Conservation (phyloP, 2,113 vertebrate species). For the Ursus arctos region DNA sequence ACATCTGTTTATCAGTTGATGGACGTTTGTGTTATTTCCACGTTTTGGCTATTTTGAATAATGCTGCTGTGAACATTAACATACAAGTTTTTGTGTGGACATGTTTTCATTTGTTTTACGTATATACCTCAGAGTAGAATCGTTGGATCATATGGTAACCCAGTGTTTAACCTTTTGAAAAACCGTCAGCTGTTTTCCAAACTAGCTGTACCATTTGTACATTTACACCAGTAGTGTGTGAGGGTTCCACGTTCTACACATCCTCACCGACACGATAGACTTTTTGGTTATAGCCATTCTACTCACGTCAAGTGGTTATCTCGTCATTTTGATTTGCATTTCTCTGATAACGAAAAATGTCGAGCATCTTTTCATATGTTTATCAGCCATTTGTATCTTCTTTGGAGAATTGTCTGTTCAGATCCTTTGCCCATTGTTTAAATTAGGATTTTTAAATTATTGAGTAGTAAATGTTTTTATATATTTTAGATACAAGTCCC, state of each 20-base stretch:
- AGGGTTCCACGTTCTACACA: not conserved
- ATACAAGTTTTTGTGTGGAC: not conserved
- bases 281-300: not conserved
- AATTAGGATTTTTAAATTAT: not conserved
- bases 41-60: conserved; percentile 1
- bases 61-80: not conserved
- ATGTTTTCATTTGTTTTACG: not conserved
- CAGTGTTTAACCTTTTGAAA: not conserved
- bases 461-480: not conserved
- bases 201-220: not conserved
- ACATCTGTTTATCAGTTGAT: not conserved
- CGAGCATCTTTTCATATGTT: not conserved
- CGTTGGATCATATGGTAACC: not conserved
- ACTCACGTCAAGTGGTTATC: not conserved
- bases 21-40: not conserved
- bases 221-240: not conserved
- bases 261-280: not conserved
- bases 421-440: not conserved
- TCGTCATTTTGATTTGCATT: not conserved
- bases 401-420: not conserved
- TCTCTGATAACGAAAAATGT: not conserved
- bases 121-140: not conserved
- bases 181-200: not conserved
- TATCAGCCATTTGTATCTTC: not conserved
- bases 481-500: not conserved